These are phyloP conservation scores for Archaeoteleia sp. DNA, from an alignment of 2,888 invertebrate species.

Conservation along the genomic window DNA sequence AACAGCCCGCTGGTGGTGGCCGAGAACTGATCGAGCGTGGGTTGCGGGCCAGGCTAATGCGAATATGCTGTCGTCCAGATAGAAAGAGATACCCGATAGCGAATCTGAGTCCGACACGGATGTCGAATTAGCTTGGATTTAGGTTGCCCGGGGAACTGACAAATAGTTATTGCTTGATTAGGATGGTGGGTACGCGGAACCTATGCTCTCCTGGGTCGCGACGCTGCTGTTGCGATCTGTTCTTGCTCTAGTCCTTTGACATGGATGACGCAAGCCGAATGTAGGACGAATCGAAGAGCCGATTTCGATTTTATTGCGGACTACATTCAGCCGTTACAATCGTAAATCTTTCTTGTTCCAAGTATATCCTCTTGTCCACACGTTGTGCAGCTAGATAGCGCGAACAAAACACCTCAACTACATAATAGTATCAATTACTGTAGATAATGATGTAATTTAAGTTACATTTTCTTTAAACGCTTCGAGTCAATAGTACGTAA, in stretches of 20 bases:
- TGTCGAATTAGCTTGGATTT: conserved; percentile 76
- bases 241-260: conserved; percentile 56
- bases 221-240: conserved; percentile 31
- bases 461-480: background rate
- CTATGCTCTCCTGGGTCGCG: conserved; percentile 46
- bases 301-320: conserved; percentile 52
- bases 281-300: conserved; percentile 39
- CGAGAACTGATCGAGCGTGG: conserved; percentile 74
- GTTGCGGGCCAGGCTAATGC: conserved; percentile 74
- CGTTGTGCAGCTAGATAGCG: background rate
- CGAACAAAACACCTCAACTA: background rate
- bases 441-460: background rate
- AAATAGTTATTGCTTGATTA: conserved; percentile 76
- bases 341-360: conserved; percentile 47
- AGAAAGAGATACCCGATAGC: conserved; percentile 75
- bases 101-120: conserved; percentile 75
- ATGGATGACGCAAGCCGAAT: conserved; percentile 47
- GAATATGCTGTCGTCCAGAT: conserved; percentile 75
- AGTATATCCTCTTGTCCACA: conserved; percentile 1
- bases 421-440: background rate
- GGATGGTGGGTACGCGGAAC: conserved; percentile 60
- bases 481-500: too few relatives aligned
- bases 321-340: conserved; percentile 44
- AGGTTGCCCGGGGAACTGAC: conserved; percentile 74
- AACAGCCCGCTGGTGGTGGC: conserved; percentile 63